These are phyloP conservation scores for Helicolenus hilgendorfi DNA, from an alignment of 2,797 vertebrate genomes.

Conservation along the genomic window DNA sequence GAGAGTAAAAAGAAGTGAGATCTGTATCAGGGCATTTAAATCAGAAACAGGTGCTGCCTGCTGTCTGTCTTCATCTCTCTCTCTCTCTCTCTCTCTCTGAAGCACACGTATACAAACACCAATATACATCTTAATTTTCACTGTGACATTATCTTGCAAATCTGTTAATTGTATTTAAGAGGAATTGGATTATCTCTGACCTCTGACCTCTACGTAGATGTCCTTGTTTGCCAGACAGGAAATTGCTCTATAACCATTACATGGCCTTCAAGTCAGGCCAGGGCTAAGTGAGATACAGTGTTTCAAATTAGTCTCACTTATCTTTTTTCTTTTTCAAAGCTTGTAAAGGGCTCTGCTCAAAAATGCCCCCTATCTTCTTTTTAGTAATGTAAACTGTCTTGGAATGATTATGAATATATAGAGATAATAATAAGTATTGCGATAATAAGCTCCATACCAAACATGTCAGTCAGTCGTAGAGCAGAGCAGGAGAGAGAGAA, in stretches of 20 bases:
- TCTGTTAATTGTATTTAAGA: constrained; percentile 69
- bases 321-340: background rate
- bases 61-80: constrained; percentile 6
- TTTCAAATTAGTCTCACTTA: constrained; percentile 70
- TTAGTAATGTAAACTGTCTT: constrained; percentile 8
- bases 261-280: constrained; percentile 44
- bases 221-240: constrained; percentile 56
- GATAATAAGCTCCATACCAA: background rate
- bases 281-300: constrained; percentile 59
- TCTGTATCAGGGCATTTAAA: constrained; percentile 77
- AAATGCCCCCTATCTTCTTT: background rate
- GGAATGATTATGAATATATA: background rate
- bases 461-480: constrained; percentile 13
- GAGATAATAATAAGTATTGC: constrained; percentile 9
- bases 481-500: background rate
- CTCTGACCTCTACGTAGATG: constrained; percentile 56
- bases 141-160: constrained; percentile 66
- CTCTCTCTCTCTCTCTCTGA: background rate
- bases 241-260: constrained; percentile 64
- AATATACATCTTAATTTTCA: constrained; percentile 40
- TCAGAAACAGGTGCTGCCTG: constrained; percentile 72
- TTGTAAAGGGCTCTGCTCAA: background rate
- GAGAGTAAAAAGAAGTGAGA: constrained; percentile 60
- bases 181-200: constrained; percentile 74
- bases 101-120: background rate